A percentile compares a stretch with the other conserved stretches of the same genome.
Evolutionary conservation across 2,888 invertebrate species (phyloP).

Genomic region (Drosophila paranaensis): DNA sequence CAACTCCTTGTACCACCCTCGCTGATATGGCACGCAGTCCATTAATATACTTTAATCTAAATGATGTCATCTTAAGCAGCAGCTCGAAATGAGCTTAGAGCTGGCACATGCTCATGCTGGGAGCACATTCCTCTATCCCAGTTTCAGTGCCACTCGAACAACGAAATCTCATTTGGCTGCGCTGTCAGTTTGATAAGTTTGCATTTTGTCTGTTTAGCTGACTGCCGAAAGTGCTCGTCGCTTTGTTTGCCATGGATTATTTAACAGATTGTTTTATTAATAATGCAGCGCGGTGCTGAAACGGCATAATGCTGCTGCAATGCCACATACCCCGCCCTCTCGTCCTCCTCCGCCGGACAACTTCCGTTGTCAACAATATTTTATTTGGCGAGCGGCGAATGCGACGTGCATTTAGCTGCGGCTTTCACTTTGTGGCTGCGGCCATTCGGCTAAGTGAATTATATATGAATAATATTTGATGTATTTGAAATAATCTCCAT

Average conservation of each 20-base stretch:
- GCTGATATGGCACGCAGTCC: neutral
- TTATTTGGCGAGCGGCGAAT: slow-evolving; percentile 15
- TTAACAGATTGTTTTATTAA: slow-evolving; percentile 62
- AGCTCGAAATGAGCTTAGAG: neutral
- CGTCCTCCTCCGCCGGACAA: neutral
- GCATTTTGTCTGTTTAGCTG: slow-evolving; percentile 23
- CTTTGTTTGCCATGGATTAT: slow-evolving; percentile 60
- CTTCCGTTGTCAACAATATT: slow-evolving; percentile 10
- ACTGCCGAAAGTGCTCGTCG: slow-evolving; percentile 27
- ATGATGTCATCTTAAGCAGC: neutral
- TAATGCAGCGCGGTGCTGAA: slow-evolving; percentile 66
- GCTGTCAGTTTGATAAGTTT: slow-evolving; percentile 19
- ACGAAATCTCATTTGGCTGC: slow-evolving; percentile 10
- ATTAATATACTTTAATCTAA: neutral
- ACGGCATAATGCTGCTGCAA: slow-evolving; percentile 62
- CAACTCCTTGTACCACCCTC: neutral
- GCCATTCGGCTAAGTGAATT: slow-evolving; percentile 11
- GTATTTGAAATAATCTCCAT: slow-evolving; percentile 10
- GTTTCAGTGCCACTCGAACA: neutral
- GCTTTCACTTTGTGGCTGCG: slow-evolving; percentile 30
- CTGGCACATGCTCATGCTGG: neutral
- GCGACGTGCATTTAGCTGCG: slow-evolving; percentile 43
- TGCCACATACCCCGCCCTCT: slow-evolving; percentile 18
- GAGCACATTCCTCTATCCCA: neutral
- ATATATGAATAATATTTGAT: slow-evolving; percentile 7